Base-by-base conservation (phyloP, 2,888 invertebrate species). In the Drosophila histrio region DNA sequence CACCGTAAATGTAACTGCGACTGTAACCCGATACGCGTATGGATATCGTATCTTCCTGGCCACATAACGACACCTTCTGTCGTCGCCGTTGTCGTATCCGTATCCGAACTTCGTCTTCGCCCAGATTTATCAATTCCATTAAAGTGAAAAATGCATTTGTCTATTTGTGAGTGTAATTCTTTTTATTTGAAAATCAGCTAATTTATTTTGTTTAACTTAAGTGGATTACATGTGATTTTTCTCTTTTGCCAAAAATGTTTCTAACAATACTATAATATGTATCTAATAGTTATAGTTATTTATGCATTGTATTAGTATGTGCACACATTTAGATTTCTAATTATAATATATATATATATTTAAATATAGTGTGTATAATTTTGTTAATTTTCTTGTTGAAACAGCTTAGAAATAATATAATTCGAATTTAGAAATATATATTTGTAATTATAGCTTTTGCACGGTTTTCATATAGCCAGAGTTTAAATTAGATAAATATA, bases 261-360 rank as follows among this genome's bases (percentile, higher is more conserved):
- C 73, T 77, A 74, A 74, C 77, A 77, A 77, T 79, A n/a, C n/a
- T n/a, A 32, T 38, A 60, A 69, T 69, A 69, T 63, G 64, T 64
- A 52, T 57, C 72, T 75, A 72, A 68, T 74, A 52, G 52, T 63
- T 44, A 71, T n/a, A n/a, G n/a, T 47, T 46, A 59, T 53, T 39
- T 52, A 52, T 61, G 61, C 52, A 41, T 53, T 54, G 7, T 32
- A 15, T 36, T 34, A 19, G 41, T 70, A 60, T 49, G 79, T 82
- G 81, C 79, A 72, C 77, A 81, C 79, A 83, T 73, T 71, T 62
- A 81, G 75, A 83, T 77, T 47, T 76, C 61, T 78, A 82, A 66
- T 67, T 68, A 72, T 71, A 63, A 52, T 41, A 15, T 36, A 24
- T 70, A 36, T 46, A 34, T 62, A 46, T 47, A 11, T 63, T 4